Evolutionary conservation across 2,888 invertebrate genomes (phyloP), one percentile per base, ranked within the genome.

Genomic region (Crepidodera aurea): DNA sequence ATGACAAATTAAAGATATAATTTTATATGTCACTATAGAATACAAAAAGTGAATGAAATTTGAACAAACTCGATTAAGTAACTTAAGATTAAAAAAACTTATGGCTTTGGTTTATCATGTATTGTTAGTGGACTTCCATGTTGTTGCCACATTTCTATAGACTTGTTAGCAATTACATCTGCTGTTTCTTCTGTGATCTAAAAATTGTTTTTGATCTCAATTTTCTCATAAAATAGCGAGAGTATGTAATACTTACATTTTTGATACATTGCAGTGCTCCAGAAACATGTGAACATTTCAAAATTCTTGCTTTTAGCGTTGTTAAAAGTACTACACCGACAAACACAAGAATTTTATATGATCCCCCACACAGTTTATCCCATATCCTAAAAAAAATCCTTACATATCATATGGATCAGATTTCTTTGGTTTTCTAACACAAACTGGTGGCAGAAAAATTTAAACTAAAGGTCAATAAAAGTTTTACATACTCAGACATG

Each of bases 361-460:
- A 93, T 1, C 94, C 94, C 37, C 92, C 93, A 75, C 92, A 89
- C 27, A 95, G 83, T 82, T 94, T 94, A 78, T 95, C 94, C 93
- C 94, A 94, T 67, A 95, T 90, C 77, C 93, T 93, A 70, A 73
- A 84, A 83, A 3, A 6, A 13, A 59, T 6, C n/a, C n/a, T n/a
- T n/a, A n/a, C n/a, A n/a, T n/a, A n/a, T n/a, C n/a, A n/a, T n/a
- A n/a, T n/a, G n/a, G n/a, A n/a, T n/a, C n/a, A n/a, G n/a, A n/a
- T n/a, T n/a, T n/a, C n/a, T n/a, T n/a, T n/a, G n/a, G n/a, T n/a
- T n/a, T n/a, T n/a, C n/a, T n/a, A n/a, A n/a, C n/a, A n/a, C n/a
- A n/a, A n/a, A n/a, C n/a, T n/a, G n/a, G n/a, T n/a, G n/a, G n/a
- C n/a, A n/a, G n/a, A n/a, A n/a, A n/a, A n/a, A n/a, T n/a, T n/a